Evolutionary conservation across 2,797 vertebrate species (phyloP).

Genomic region (Enteromius mattozi): DNA sequence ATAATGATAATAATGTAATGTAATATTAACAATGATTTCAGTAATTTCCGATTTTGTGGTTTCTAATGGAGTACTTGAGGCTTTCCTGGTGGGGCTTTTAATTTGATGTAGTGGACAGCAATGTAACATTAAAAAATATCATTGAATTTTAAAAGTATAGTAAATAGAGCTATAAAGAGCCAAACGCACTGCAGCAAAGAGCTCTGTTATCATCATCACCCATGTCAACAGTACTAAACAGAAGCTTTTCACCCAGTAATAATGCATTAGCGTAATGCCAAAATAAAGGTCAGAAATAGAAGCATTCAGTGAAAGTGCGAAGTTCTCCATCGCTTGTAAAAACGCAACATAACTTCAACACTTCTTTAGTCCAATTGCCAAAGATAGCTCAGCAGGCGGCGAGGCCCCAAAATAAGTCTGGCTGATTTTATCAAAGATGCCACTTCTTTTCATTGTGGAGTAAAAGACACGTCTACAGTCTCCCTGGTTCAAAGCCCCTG

Average conservation of each 20-base stretch:
- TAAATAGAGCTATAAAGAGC: constrained; percentile 1
- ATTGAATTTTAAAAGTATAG: not conserved
- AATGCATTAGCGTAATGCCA: constrained; percentile 31
- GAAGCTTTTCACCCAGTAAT: constrained; percentile 3
- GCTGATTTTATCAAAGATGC: constrained; percentile 54
- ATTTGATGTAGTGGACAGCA: not conserved
- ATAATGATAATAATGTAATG: no score
- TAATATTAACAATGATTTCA: no score
- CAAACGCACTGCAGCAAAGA: not conserved
- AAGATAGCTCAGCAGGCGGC: constrained; percentile 59
- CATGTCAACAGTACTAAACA: not conserved
- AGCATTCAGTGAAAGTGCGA: constrained; percentile 49
- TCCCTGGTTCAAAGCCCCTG: constrained; percentile 2
- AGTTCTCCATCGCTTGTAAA: constrained; percentile 43
- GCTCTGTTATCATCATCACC: not conserved
- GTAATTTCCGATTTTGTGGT: no score
- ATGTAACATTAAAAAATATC: not conserved
- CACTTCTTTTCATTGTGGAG: constrained; percentile 43
- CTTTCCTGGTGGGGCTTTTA: not conserved
- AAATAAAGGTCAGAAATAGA: constrained; percentile 48
- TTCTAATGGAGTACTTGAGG: not conserved
- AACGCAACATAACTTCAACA: constrained; percentile 51
- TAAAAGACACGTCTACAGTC: constrained; percentile 30
- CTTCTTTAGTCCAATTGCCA: constrained; percentile 39
- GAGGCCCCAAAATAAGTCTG: constrained; percentile 41